Percentiles rank a stretch among this genome's conserved stretches.
phyloP scores from a whole-genome alignment of 2,113 vertebrate species.

The Pangasianodon gigas region DNA sequence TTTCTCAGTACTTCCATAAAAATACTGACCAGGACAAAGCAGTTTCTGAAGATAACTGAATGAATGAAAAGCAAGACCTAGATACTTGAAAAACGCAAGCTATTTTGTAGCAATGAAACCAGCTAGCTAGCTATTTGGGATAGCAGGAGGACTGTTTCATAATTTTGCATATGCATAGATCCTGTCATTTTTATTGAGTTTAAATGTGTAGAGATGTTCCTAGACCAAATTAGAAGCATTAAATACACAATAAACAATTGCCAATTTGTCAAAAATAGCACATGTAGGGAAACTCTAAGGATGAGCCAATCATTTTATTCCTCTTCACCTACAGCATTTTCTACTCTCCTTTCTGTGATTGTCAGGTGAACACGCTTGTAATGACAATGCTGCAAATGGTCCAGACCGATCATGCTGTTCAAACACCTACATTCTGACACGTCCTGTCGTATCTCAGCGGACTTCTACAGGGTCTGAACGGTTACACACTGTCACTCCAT shows the following conservation, averaged over 20 bases:
- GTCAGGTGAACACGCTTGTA: constrained; percentile 34
- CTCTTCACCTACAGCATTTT: background rate
- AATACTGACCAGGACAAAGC: background rate
- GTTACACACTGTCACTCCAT: constrained; percentile 41
- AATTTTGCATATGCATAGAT: background rate
- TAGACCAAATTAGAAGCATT: too few relatives aligned
- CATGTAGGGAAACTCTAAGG: background rate
- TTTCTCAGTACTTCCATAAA: background rate
- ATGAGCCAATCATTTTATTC: background rate
- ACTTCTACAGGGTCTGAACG: constrained; percentile 23
- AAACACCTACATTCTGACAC: constrained; percentile 38
- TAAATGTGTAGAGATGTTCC: background rate
- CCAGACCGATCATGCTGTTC: constrained; percentile 40
- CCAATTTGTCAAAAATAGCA: background rate
- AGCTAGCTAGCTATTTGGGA: background rate
- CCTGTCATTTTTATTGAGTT: background rate
- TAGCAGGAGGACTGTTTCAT: background rate
- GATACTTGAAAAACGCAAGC: background rate
- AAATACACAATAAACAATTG: too few relatives aligned
- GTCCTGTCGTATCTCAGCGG: constrained; percentile 20
- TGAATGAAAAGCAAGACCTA: background rate
- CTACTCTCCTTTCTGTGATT: background rate
- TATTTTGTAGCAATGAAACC: background rate
- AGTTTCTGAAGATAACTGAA: background rate
- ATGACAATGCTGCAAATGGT: constrained; percentile 20